Evolutionary conservation across 2,888 invertebrate genomes (phyloP).

Genomic region (Hyalella azteca): DNA sequence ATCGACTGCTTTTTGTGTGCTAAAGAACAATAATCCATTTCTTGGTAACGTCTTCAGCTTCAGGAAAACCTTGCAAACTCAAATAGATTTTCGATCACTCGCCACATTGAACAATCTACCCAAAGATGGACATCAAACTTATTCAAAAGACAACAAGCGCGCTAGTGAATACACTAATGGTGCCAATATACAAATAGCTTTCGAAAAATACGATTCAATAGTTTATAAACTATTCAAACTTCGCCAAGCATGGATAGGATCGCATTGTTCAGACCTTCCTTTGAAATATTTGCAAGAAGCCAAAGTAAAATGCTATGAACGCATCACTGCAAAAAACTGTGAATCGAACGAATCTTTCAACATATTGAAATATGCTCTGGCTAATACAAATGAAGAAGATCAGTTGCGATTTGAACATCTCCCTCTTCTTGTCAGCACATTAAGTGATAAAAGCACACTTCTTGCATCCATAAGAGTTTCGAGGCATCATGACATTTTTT

Average conservation of each 20-base stretch:
- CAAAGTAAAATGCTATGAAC: not conserved
- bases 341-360: not conserved
- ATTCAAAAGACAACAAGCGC: no score
- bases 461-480: not conserved
- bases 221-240: not conserved
- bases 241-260: not conserved
- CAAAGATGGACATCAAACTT: no score
- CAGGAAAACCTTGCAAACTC: not conserved
- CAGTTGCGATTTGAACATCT: not conserved
- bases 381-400: not conserved
- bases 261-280: not conserved
- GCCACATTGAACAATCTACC: no score
- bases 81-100: not conserved
- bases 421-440: not conserved
- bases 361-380: not conserved
- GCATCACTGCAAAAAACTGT: not conserved
- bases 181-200: not conserved
- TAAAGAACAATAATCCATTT: slow-evolving; percentile 5
- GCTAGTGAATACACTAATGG: not conserved
- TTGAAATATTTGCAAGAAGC: slow-evolving; percentile 5
- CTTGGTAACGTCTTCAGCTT: not conserved
- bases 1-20: not conserved
- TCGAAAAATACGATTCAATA: not conserved
- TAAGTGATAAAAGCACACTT: not conserved
- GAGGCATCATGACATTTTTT: not conserved